Base-by-base conservation (phyloP, 2,797 vertebrate genomes). In the Spea hammondii region DNA sequence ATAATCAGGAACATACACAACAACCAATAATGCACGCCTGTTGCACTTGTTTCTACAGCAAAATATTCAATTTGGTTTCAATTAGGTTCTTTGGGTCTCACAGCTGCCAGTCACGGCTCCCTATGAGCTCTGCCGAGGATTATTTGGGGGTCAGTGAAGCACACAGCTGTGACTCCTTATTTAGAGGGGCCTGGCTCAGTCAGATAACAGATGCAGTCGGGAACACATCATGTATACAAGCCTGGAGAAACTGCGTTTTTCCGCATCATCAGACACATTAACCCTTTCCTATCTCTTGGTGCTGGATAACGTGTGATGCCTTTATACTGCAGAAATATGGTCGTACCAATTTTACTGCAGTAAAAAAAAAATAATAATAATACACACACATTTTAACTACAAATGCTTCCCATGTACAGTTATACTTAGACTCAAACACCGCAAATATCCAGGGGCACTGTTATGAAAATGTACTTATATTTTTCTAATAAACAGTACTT, bases 141-240 rank as follows among this genome's bases (percentile, higher is more conserved):
- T 82, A 82, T 77, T 73, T 55, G 70, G 74, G 70, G 70, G 1
- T 66, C 55, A 79, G 8, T 62, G 79, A 77, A 77, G 74, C 79
- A 73, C 74, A 71, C 74, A 82, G 74, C 79, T 77, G 79, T 77
- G 79, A 73, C 74, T 82, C 64, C 62, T 48, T 60, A 71, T 81
- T 81, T 81, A 81, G 74, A 77, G 65, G 62, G 64, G 79, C 72
- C 53, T 81, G 74, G 69, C 69, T 72, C 62, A 76, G 74, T 80
- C 62, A 72, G 73, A 72, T 80, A 81, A 77, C 70, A 77, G 64
- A 82, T 77, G 74, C 79, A 77, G 70, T 70, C 59, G 54, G 74
- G 70, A 72, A 77, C 44, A 77, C 70, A 71, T 82, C 69, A 77
- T 82, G 74, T 73, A 55, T 12, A 75, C 59, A 71, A 65, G 59